Percentiles rank a stretch among this genome's conserved stretches.
Evolutionary conservation across 2,797 vertebrate genomes (phyloP).

Genomic region (Anguilla obscura): DNA sequence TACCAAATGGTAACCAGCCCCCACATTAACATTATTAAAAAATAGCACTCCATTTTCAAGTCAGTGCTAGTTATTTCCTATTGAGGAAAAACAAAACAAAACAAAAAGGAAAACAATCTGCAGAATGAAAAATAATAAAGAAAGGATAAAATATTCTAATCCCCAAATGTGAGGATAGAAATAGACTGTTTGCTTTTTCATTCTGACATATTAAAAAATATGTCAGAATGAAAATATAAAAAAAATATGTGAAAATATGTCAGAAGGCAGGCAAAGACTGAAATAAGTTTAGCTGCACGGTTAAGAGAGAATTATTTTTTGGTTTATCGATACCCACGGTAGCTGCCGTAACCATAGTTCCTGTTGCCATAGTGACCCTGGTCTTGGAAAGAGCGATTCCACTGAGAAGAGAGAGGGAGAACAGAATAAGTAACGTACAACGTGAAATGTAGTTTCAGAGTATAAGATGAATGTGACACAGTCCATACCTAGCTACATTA

Average conservation of each 20-base stretch:
- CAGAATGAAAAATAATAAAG: slow-evolving; percentile 12
- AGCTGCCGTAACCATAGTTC: slow-evolving; percentile 50
- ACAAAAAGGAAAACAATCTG: neutral
- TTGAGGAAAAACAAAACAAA: neutral
- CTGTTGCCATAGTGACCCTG: slow-evolving; percentile 64
- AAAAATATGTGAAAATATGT: no score
- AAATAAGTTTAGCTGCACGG: slow-evolving; percentile 32
- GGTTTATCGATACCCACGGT: slow-evolving; percentile 72
- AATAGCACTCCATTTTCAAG: slow-evolving; percentile 1
- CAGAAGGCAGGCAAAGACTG: neutral
- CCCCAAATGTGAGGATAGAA: neutral
- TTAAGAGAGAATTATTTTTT: neutral
- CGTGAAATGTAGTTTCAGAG: neutral
- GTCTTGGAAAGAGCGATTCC: slow-evolving; percentile 74
- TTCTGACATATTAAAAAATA: slow-evolving; percentile 18
- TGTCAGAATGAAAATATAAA: no score
- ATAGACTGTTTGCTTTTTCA: neutral
- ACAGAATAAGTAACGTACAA: neutral
- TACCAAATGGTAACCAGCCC: neutral
- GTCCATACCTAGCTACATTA: slow-evolving; percentile 30
- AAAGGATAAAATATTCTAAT: neutral
- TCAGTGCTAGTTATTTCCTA: neutral
- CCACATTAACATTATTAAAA: neutral
- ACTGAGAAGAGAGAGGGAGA: slow-evolving; percentile 67
- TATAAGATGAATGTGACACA: neutral